phyloP scores from a whole-genome alignment of 2,113 vertebrate genomes.

The Anhinga anhinga region DNA sequence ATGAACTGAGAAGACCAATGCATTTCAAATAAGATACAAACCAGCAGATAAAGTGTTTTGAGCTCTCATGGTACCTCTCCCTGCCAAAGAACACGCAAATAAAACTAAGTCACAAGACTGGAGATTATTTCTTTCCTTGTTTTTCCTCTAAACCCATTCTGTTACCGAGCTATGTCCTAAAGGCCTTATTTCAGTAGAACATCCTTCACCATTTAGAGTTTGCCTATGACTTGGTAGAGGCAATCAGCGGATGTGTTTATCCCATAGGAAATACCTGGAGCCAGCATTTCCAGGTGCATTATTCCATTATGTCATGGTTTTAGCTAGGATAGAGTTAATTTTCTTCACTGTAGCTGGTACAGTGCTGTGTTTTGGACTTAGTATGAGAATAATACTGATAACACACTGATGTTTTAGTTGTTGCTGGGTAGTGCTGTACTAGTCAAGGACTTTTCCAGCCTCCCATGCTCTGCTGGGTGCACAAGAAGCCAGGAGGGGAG shows the following conservation, averaged over 20 bases:
- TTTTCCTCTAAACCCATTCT: neutral
- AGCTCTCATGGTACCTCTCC: neutral
- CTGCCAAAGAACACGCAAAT: neutral
- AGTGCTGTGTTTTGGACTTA: too few relatives aligned
- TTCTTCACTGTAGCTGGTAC: too few relatives aligned
- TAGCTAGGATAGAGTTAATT: too few relatives aligned
- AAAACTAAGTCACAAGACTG: neutral
- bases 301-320: neutral
- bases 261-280: neutral
- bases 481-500: too few relatives aligned
- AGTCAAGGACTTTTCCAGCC: too few relatives aligned
- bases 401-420: too few relatives aligned
- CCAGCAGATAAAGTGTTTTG: neutral
- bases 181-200: neutral
- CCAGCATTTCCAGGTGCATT: neutral
- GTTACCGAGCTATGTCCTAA: neutral
- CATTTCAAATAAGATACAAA: conserved; percentile 2
- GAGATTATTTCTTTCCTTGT: neutral
- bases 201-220: neutral
- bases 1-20: neutral
- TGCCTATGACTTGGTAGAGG: neutral
- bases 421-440: too few relatives aligned
- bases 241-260: neutral
- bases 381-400: too few relatives aligned
- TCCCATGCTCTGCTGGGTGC: too few relatives aligned